phyloP scores from a whole-genome alignment of 2,888 invertebrate species.

The Conops quadrifasciatus region DNA sequence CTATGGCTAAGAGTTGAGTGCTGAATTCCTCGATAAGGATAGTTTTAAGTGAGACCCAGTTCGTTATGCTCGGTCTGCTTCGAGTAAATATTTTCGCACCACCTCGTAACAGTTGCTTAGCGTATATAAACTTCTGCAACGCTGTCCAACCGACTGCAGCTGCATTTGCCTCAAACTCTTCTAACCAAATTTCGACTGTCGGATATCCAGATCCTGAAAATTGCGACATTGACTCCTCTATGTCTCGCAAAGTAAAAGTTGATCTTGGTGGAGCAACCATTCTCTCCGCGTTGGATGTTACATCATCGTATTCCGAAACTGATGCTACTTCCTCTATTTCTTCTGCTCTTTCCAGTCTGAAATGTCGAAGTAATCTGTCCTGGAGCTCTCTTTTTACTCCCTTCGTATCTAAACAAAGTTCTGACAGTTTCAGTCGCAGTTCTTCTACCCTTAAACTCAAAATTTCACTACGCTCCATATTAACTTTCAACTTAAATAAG shows the following conservation, averaged over 20 bases:
- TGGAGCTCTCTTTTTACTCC: not conserved
- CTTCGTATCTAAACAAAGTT: not conserved
- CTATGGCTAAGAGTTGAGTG: not conserved
- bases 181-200: not conserved
- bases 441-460: constrained; percentile 5
- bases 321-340: not conserved
- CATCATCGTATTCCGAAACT: not conserved
- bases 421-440: not conserved
- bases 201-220: not conserved
- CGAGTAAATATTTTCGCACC: constrained; percentile 9
- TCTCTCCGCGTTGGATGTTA: not conserved
- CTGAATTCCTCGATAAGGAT: not conserved
- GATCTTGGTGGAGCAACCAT: not conserved
- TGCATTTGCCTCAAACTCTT: constrained; percentile 11
- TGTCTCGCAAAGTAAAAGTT: not conserved
- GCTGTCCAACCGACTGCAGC: constrained; percentile 12
- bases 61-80: not conserved
- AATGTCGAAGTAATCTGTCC: not conserved
- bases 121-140: constrained; percentile 25
- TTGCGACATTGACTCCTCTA: not conserved
- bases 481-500: no score
- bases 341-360: not conserved
- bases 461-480: not conserved
- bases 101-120: constrained; percentile 12
- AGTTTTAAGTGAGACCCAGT: constrained; percentile 12